A percentile compares a stretch with the other conserved stretches of the same genome.
phyloP scores from a whole-genome alignment of 1,140 invertebrate species.

The Ostrea edulis region DNA sequence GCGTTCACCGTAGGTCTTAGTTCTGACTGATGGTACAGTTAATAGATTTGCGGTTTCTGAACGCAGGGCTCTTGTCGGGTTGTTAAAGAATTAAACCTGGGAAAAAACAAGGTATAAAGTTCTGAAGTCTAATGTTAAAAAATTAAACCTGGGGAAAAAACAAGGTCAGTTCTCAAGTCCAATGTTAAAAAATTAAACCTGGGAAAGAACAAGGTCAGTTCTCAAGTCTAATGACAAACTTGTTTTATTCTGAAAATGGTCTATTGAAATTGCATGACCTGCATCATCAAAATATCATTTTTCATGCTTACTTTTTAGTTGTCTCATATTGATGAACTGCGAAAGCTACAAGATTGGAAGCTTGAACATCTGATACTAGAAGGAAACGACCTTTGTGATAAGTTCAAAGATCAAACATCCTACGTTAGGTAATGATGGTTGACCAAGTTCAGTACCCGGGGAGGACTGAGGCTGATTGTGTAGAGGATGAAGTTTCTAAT shows the following conservation, averaged over 20 bases:
- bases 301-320: slow-evolving; percentile 82
- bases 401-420: slow-evolving; percentile 87
- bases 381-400: slow-evolving; percentile 90
- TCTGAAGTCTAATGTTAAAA: too few species aligned
- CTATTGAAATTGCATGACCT: too few species aligned
- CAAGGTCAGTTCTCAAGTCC: too few species aligned
- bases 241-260: background rate
- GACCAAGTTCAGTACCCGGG: background rate
- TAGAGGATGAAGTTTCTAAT: background rate
- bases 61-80: too few species aligned
- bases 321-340: slow-evolving; percentile 84
- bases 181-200: slow-evolving; percentile 90
- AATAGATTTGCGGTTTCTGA: too few species aligned
- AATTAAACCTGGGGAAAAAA: too few species aligned
- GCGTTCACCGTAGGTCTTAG: too few species aligned
- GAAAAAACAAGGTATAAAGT: too few species aligned
- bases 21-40: too few species aligned
- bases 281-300: too few species aligned
- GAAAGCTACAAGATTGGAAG: slow-evolving; percentile 85
- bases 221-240: slow-evolving; percentile 59
- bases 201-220: slow-evolving; percentile 92
- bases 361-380: slow-evolving; percentile 88
- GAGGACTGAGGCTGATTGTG: background rate
- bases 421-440: slow-evolving; percentile 89
- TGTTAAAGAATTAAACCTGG: too few species aligned